Base-by-base conservation (phyloP, 2,113 vertebrate species). In the Centrocercus urophasianus region DNA sequence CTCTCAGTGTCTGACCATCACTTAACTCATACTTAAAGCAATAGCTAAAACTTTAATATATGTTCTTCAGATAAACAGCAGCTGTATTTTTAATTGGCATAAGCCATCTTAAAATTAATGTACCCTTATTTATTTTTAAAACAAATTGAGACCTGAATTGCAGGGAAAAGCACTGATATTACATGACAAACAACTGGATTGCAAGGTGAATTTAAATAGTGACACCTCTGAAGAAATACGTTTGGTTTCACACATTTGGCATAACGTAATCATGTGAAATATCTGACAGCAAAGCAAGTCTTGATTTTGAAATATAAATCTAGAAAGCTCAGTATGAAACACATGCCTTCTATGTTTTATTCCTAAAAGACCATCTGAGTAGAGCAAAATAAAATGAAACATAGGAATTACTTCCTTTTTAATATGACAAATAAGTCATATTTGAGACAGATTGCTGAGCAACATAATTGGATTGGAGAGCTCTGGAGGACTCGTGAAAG, bases 391-490 rank as follows among this genome's bases (percentile, higher is more conserved):
- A 85, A 93, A 89, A 63, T 17, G 63, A 87, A 89, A 79, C 47
- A 20, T 11, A 16, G 22, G 8, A 74, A 56, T 79, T 70, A 8
- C 8, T 80, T 63, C 32, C 10, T 52, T 70, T 93, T 64, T 83
- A 83, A 80, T 70, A 73, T 28, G 11, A 47, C 59, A 28, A 12
- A 42, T 66, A 89, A 88, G 45, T 91, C 30, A 28, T 78, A 40
- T 83, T 69, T 95, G 75, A 48, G 47, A 48, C 47, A 86, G 85
- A 71, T 32, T 94, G 72, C 75, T 91, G 83, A 85, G 79, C 72
- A 95, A 63, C 42, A 3, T 60, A 88, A 89, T 88, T 93, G 82
- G 83, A 79, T 79, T 83, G 76, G 36, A 50, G 50, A 56, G 27
- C 76, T 88, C 72, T 83, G 32, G 30, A 92, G 80, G 38, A 88